Evolutionary conservation across 2,888 invertebrate genomes (phyloP).

Genomic region (Trissolcus brochymenae): DNA sequence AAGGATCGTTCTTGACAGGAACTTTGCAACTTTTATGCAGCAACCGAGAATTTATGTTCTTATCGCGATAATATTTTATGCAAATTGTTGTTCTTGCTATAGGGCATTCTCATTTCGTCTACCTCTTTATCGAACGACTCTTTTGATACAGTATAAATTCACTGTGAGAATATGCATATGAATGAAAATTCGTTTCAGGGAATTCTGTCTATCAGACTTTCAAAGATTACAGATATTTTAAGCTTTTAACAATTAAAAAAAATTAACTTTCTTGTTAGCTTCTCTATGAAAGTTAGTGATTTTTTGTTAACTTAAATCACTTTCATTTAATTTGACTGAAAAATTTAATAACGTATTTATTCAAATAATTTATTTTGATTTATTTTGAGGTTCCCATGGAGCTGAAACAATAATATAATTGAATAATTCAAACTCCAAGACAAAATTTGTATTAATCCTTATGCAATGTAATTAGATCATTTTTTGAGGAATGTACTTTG

Average conservation of each 20-base stretch:
- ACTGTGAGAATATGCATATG: conserved; percentile 61
- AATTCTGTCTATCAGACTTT: conserved; percentile 4
- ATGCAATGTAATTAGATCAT: too few relatives aligned
- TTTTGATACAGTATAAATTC: conserved; percentile 51
- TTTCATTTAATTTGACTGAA: too few relatives aligned
- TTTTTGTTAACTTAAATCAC: too few relatives aligned
- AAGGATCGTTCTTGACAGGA: conserved; percentile 65
- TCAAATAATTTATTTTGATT: too few relatives aligned
- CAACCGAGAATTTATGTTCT: conserved; percentile 67
- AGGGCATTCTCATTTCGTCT: conserved; percentile 60
- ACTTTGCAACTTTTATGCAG: conserved; percentile 64
- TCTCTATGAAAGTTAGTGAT: not conserved
- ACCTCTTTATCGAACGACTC: conserved; percentile 59
- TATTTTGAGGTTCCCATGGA: too few relatives aligned
- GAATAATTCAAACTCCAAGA: too few relatives aligned
- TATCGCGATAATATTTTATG: conserved; percentile 69
- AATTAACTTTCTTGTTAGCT: conserved; percentile 53
- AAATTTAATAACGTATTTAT: too few relatives aligned
- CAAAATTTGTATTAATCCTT: too few relatives aligned
- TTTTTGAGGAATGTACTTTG: too few relatives aligned
- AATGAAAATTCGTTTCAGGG: conserved; percentile 58
- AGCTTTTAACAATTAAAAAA: conserved; percentile 34
- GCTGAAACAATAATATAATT: too few relatives aligned
- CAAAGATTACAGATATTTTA: not conserved
- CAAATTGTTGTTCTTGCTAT: conserved; percentile 65